Evolutionary conservation across 2,888 invertebrate species (phyloP).

Genomic region (Trissoscelio sp.): DNA sequence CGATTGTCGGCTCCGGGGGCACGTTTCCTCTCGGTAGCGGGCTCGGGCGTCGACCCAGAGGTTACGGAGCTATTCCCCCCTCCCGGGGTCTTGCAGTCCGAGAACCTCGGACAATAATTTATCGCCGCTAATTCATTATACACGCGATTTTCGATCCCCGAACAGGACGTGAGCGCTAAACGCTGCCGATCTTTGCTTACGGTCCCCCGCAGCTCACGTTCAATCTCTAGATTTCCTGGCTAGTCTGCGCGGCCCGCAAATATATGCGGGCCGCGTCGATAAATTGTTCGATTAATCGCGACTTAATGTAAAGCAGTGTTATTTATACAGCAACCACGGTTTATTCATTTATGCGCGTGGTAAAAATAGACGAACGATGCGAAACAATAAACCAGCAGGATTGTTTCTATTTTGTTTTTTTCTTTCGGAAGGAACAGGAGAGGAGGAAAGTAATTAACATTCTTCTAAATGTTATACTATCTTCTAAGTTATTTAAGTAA

Average conservation of each 20-base stretch:
- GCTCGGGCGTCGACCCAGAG: conserved; percentile 67
- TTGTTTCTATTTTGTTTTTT: conserved; percentile 15
- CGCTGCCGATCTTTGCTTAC: conserved; percentile 67
- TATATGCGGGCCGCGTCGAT: conserved; percentile 62
- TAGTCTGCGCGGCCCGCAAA: conserved; percentile 56
- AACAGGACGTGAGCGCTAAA: conserved; percentile 67
- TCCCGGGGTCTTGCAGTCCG: conserved; percentile 1
- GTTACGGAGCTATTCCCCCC: conserved; percentile 40
- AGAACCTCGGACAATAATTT: conserved; percentile 66
- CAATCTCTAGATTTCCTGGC: conserved; percentile 67
- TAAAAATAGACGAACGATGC: conserved; percentile 39
- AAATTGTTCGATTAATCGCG: conserved; percentile 68
- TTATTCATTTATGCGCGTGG: conserved; percentile 48
- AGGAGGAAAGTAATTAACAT: background rate
- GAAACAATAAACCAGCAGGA: conserved; percentile 48
- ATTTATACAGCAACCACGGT: conserved; percentile 56
- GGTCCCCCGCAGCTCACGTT: conserved; percentile 69
- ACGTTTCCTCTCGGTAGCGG: conserved; percentile 58
- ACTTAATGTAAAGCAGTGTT: conserved; percentile 61
- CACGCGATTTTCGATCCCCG: conserved; percentile 69
- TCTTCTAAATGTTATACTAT: too few relatives aligned
- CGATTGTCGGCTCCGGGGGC: conserved; percentile 75
- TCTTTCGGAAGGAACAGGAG: too few relatives aligned
- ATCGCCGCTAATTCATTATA: conserved; percentile 69
- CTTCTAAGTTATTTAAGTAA: too few relatives aligned